A percentile compares a stretch with the other conserved stretches of the same genome.
phyloP scores from a whole-genome alignment of 1,140 invertebrate species.

The Dolichoris vasculosae region DNA sequence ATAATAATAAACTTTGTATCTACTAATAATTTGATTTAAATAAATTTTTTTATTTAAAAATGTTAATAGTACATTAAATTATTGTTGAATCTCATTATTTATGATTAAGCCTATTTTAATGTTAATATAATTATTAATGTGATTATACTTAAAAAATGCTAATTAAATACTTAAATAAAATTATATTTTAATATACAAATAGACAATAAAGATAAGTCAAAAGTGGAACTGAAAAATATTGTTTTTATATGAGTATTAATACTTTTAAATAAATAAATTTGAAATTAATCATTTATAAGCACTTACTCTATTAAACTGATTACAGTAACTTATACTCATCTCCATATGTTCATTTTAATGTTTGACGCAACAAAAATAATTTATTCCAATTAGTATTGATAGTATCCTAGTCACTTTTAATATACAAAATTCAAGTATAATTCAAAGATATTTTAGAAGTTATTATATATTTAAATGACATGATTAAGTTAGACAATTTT shows the following conservation, averaged over 20 bases:
- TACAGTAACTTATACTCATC: constrained; percentile 71
- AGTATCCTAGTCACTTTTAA: neutral
- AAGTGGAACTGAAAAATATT: constrained; percentile 9
- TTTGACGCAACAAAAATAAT: constrained; percentile 40
- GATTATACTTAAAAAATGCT: neutral
- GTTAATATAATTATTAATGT: neutral
- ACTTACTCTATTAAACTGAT: constrained; percentile 73
- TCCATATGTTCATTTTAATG: constrained; percentile 70
- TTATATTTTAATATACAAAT: neutral
- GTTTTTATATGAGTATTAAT: neutral
- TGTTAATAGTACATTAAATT: too few relatives aligned
- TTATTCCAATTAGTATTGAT: constrained; percentile 48
- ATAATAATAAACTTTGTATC: too few relatives aligned
- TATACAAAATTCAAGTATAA: neutral
- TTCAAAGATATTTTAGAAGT: constrained; percentile 14
- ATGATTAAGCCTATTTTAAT: too few relatives aligned
- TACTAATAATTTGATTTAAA: too few relatives aligned
- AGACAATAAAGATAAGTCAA: neutral
- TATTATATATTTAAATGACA: constrained; percentile 8
- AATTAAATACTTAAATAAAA: too few relatives aligned
- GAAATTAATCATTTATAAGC: constrained; percentile 26
- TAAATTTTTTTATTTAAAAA: too few relatives aligned
- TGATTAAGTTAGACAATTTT: neutral
- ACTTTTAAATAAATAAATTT: constrained; percentile 7
- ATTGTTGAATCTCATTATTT: too few relatives aligned